Evolutionary conservation across 2,888 invertebrate species (phyloP).

Genomic region (Clunio marinus): DNA sequence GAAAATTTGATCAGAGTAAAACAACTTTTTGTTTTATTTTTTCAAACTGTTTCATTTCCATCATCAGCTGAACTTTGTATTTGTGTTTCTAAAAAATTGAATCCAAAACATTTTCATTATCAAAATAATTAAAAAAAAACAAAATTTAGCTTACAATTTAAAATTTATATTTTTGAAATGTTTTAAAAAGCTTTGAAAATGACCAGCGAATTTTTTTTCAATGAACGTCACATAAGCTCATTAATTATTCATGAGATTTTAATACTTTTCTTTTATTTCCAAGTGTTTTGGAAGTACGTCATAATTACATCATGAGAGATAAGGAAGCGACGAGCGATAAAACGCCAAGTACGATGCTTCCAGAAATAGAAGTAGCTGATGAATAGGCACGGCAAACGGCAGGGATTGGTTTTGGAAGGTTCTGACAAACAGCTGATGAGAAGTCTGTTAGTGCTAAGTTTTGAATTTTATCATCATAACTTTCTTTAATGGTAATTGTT

Average conservation of each 20-base stretch:
- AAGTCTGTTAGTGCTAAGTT: constrained; percentile 57
- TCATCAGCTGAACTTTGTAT: no score
- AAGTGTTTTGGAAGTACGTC: neutral
- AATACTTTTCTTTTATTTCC: constrained; percentile 24
- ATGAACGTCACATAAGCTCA: no score
- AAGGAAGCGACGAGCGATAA: neutral
- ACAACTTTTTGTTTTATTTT: no score
- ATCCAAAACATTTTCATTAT: no score
- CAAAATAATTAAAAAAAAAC: no score
- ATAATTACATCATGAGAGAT: neutral
- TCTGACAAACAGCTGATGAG: constrained; percentile 56
- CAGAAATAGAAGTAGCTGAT: neutral
- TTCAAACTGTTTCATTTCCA: no score
- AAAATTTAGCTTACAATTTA: no score
- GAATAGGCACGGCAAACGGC: constrained; percentile 42
- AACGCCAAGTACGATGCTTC: neutral
- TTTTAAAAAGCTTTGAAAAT: neutral
- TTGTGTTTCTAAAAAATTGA: no score
- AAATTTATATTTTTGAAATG: no score
- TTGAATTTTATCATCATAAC: constrained; percentile 56
- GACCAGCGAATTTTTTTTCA: constrained; percentile 10
- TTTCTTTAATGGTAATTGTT: constrained; percentile 55
- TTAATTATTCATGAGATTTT: neutral
- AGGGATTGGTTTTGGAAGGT: constrained; percentile 46
- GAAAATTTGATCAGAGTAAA: no score